These are phyloP conservation scores for Bombus superbus DNA, from an alignment of 1,140 invertebrate species.

Conservation along the genomic window DNA sequence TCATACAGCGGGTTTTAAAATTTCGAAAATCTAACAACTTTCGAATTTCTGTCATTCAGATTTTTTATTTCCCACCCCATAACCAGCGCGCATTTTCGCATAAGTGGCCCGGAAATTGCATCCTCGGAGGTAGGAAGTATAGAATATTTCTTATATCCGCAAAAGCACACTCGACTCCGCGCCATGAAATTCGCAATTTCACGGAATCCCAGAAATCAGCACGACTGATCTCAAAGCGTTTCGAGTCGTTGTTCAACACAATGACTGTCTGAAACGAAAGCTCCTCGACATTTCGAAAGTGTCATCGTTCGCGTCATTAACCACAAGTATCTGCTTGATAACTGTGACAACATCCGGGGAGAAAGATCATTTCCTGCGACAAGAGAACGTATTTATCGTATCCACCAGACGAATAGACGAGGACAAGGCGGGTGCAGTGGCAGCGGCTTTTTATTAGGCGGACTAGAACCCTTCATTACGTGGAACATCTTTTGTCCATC, in stretches of 20 bases:
- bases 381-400: slow-evolving; percentile 32
- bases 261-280: not conserved
- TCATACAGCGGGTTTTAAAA: not conserved
- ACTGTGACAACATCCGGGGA: not conserved
- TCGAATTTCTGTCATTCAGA: not conserved
- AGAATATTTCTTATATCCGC: not conserved
- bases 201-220: not conserved
- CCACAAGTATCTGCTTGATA: not conserved
- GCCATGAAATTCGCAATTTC: slow-evolving; percentile 13
- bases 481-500: slow-evolving; percentile 74
- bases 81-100: not conserved
- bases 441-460: slow-evolving; percentile 73
- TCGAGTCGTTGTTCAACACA: not conserved
- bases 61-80: too few relatives aligned
- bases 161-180: not conserved
- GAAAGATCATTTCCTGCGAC: slow-evolving; percentile 29
- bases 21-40: not conserved
- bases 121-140: not conserved
- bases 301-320: slow-evolving; percentile 62
- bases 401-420: slow-evolving; percentile 1
- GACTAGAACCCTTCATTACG: slow-evolving; percentile 74
- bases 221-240: not conserved
- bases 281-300: not conserved
- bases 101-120: not conserved
- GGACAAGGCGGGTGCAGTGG: slow-evolving; percentile 65